A percentile compares a stretch with the other conserved stretches of the same genome.
Evolutionary conservation across 64 coral and sea anemone genomes (phyloP).

Genomic region (Montipora capricornis): DNA sequence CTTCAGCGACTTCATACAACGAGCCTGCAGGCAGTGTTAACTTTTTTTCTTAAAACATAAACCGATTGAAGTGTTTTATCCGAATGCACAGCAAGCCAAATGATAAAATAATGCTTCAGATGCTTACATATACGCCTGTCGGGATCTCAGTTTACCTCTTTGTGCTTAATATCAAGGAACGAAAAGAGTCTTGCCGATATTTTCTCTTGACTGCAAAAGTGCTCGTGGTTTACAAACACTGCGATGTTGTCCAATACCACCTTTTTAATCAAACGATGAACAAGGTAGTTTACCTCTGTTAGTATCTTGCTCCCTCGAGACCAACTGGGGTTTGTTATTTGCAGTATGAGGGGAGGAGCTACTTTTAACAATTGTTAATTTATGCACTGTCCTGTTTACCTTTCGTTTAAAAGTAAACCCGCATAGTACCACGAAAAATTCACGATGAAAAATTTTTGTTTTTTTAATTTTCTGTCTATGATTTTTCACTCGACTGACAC

Average conservation of each 20-base stretch:
- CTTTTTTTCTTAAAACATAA: not conserved
- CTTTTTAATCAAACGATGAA: not conserved
- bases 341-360: constrained; percentile 28
- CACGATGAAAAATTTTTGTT: not conserved
- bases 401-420: constrained; percentile 9
- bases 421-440: not conserved
- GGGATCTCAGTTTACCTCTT: constrained; percentile 27
- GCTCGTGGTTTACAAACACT: not conserved
- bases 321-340: constrained; percentile 11
- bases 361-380: constrained; percentile 35
- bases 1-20: not conserved
- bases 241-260: not conserved
- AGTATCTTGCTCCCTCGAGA: constrained; percentile 8
- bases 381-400: constrained; percentile 19
- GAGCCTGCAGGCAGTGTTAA: not conserved
- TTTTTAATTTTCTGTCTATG: not conserved
- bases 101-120: not conserved
- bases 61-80: constrained; percentile 6
- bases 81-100: constrained; percentile 18
- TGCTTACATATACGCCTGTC: constrained; percentile 21
- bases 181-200: not conserved
- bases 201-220: not conserved
- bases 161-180: not conserved
- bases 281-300: not conserved
- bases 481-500: not conserved